A percentile compares a stretch with the other conserved stretches of the same genome.
Evolutionary conservation across 1,140 invertebrate species (phyloP).

Genomic region (Aphaenogaster floridana): DNA sequence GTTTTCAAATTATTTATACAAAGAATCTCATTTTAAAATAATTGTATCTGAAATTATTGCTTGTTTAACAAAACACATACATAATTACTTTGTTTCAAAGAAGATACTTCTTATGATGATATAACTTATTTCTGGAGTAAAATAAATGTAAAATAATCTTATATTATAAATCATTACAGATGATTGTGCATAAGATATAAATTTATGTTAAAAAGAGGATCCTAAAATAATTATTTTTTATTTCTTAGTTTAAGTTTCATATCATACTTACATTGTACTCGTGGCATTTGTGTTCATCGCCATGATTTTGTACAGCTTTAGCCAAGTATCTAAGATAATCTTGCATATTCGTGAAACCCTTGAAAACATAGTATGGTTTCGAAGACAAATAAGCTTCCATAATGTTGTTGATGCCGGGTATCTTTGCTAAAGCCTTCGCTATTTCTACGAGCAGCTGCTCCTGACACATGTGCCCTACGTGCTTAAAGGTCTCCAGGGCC

Average conservation of each 20-base stretch:
- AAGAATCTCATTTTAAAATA: neutral
- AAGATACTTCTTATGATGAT: neutral
- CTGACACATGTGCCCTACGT: conserved; percentile 73
- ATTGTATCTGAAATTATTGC: neutral
- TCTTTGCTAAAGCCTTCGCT: conserved; percentile 67
- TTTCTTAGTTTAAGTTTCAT: neutral
- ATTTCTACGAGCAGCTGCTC: conserved; percentile 76
- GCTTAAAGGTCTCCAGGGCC: conserved; percentile 79
- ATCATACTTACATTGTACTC: conserved; percentile 43
- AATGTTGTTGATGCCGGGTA: conserved; percentile 66
- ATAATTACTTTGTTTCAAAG: neutral
- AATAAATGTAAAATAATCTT: neutral
- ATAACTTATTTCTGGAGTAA: neutral
- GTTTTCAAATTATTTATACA: conserved; percentile 9
- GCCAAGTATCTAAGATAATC: conserved; percentile 69
- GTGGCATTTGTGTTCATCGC: conserved; percentile 72
- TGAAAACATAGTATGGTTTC: conserved; percentile 62
- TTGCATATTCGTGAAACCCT: conserved; percentile 62
- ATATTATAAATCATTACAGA: neutral
- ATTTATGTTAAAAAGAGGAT: neutral
- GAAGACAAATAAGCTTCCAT: conserved; percentile 78
- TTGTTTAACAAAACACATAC: neutral
- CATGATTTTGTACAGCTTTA: neutral
- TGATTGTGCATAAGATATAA: conserved; percentile 2
- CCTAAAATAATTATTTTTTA: conserved; percentile 13